These are phyloP conservation scores for Dendropsophus ebraccatus DNA, from an alignment of 2,113 vertebrate genomes.

Conservation along the genomic window DNA sequence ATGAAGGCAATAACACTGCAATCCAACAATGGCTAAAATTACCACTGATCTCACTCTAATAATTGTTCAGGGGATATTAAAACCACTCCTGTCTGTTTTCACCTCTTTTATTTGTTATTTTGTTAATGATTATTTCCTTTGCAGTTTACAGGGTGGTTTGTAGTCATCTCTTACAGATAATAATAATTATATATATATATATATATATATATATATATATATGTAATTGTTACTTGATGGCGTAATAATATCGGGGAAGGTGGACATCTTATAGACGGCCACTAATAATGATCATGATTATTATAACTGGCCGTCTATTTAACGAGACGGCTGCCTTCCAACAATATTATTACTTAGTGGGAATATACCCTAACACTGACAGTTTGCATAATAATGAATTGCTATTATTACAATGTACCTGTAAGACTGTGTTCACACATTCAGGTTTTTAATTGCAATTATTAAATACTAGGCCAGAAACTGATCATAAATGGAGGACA, in stretches of 20 bases:
- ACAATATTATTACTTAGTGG: no score
- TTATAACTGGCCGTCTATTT: no score
- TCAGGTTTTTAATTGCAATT: no score
- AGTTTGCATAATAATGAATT: neutral
- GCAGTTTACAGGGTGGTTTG: neutral
- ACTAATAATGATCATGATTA: no score
- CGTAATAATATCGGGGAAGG: no score
- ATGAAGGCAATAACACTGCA: slow-evolving; percentile 39
- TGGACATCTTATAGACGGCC: no score
- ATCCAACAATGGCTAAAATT: neutral
- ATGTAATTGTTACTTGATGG: no score
- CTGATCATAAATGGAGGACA: no score
- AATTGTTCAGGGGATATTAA: slow-evolving; percentile 4
- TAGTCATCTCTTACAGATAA: neutral
- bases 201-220: no score
- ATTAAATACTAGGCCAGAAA: neutral
- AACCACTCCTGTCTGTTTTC: neutral
- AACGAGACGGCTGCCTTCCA: no score
- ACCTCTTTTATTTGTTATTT: neutral
- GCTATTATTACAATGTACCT: neutral
- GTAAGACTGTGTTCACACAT: no score
- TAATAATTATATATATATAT: no score
- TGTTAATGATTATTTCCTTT: neutral
- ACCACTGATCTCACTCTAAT: neutral
- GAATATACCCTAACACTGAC: neutral